A percentile compares a stretch with the other conserved stretches of the same genome.
Conservation (phyloP, 2,888 invertebrate genomes). For the Pammene fasciana region DNA sequence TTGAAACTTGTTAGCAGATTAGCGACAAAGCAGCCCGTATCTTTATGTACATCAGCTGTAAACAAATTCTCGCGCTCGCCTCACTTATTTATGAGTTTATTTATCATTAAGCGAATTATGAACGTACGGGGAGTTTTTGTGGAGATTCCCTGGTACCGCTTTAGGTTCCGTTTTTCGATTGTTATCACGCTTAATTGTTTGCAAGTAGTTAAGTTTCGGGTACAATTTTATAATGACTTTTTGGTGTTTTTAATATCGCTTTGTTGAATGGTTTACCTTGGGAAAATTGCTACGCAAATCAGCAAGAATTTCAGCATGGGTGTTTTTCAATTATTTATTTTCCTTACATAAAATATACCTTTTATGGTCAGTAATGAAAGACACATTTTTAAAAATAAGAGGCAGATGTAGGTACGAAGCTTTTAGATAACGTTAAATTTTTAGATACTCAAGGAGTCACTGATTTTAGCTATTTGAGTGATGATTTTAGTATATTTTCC, state of each 20-base stretch:
- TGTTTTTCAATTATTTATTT: not conserved
- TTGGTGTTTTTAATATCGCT: conserved; percentile 35
- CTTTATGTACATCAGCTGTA: conserved; percentile 83
- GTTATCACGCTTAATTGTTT: conserved; percentile 66
- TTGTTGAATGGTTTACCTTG: conserved; percentile 38
- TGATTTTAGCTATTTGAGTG: too few species aligned
- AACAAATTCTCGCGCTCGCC: conserved; percentile 80
- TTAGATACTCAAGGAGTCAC: too few species aligned
- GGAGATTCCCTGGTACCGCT: conserved; percentile 47
- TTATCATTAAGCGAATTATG: conserved; percentile 84
- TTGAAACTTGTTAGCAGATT: conserved; percentile 82
- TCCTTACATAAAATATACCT: not conserved
- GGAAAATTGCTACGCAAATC: conserved; percentile 32
- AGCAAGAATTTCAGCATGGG: conserved; percentile 1
- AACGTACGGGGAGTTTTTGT: conserved; percentile 73
- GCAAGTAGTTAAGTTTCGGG: conserved; percentile 43
- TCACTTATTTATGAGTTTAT: conserved; percentile 82
- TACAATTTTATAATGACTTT: conserved; percentile 40
- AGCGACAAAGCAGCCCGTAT: conserved; percentile 81
- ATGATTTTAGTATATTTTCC: too few species aligned
- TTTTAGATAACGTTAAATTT: too few species aligned
- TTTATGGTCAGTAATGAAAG: not conserved
- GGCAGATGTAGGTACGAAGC: too few species aligned
- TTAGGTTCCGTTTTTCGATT: conserved; percentile 63
- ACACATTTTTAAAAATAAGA: not conserved